phyloP scores from a whole-genome alignment of 2,888 invertebrate species.

The Nephrocerus scutellatus region DNA sequence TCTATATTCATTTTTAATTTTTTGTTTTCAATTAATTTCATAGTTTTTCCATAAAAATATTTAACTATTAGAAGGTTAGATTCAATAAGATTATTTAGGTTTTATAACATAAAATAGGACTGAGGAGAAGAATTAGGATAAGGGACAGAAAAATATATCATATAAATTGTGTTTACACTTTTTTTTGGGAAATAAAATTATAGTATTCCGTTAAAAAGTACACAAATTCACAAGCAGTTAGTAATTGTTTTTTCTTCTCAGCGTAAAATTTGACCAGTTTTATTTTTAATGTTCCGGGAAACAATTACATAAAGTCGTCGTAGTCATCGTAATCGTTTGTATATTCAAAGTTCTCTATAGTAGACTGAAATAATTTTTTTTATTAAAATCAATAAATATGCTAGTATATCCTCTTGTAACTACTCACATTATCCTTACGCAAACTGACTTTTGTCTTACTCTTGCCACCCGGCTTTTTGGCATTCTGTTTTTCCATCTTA shows the following conservation, averaged over 20 bases:
- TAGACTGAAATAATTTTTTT: background rate
- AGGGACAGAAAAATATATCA: slow-evolving; percentile 14
- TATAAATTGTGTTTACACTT: no score
- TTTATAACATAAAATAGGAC: slow-evolving; percentile 9
- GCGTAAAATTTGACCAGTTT: no score
- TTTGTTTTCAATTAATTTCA: slow-evolving; percentile 6
- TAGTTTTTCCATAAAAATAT: slow-evolving; percentile 19
- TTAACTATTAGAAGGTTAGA: slow-evolving; percentile 19
- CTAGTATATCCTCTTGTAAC: slow-evolving; percentile 21
- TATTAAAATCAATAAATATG: slow-evolving; percentile 2
- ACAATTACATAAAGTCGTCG: slow-evolving; percentile 71
- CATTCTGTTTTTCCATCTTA: slow-evolving; percentile 76
- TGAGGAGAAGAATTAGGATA: no score
- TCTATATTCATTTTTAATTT: slow-evolving; percentile 12
- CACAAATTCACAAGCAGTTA: slow-evolving; percentile 21
- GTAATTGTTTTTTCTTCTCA: no score
- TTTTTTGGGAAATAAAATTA: no score
- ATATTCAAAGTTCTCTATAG: slow-evolving; percentile 34
- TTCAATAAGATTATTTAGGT: slow-evolving; percentile 15
- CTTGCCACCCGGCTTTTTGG: slow-evolving; percentile 69
- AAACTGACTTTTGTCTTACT: slow-evolving; percentile 72
- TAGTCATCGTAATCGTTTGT: slow-evolving; percentile 66
- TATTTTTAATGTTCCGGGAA: slow-evolving; percentile 26
- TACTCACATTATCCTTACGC: slow-evolving; percentile 66
- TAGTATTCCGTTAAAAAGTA: no score